Evolutionary conservation across 1,140 invertebrate species (phyloP).

Genomic region (Drosophila busckii): DNA sequence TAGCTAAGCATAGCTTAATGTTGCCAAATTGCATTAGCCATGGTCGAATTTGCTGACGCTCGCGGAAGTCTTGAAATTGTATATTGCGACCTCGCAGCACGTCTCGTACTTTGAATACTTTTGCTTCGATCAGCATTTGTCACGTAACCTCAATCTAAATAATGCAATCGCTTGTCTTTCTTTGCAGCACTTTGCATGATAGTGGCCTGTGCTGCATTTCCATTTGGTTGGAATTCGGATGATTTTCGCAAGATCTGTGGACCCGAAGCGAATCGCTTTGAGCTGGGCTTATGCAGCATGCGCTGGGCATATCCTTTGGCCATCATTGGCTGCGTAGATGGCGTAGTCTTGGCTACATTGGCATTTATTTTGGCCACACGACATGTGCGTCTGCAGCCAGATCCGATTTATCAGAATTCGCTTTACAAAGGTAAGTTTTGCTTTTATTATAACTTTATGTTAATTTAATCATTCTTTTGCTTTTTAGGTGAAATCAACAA

Average conservation of each 20-base stretch:
- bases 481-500: conserved; percentile 90
- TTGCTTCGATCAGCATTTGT: conserved; percentile 23
- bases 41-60: conserved; percentile 2
- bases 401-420: conserved; percentile 85
- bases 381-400: conserved; percentile 90
- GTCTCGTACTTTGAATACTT: conserved; percentile 22
- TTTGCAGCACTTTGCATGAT: conserved; percentile 89
- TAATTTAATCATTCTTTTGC: background rate
- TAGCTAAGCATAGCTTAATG: background rate
- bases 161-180: conserved; percentile 19
- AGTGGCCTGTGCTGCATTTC: conserved; percentile 92
- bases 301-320: conserved; percentile 97
- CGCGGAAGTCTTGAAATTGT: conserved; percentile 16
- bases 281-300: conserved; percentile 90
- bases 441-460: background rate
- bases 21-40: background rate
- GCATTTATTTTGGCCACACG: conserved; percentile 96
- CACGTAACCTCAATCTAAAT: conserved; percentile 15
- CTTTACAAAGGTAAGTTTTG: conserved; percentile 82
- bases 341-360: conserved; percentile 91
- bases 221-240: conserved; percentile 93
- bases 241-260: conserved; percentile 93
- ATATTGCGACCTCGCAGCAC: conserved; percentile 44
- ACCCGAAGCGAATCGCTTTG: conserved; percentile 86
- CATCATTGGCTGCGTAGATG: conserved; percentile 94